phyloP scores from a whole-genome alignment of 2,888 invertebrate species.

The Anarsia innoxiella region DNA sequence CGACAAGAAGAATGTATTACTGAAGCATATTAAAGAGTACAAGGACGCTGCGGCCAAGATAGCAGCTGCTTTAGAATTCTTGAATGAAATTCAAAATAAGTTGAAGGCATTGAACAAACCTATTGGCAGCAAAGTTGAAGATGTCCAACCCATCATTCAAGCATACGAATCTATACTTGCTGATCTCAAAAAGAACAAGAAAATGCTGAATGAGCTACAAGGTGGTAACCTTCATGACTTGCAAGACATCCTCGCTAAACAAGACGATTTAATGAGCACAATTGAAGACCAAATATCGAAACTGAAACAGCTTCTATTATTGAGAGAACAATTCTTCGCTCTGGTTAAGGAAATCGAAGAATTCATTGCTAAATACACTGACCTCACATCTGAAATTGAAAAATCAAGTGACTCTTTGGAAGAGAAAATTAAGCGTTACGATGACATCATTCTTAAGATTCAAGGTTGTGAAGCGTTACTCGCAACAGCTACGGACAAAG shows the following conservation, averaged over 20 bases:
- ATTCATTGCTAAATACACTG: conserved; percentile 90
- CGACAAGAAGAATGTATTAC: conserved; percentile 82
- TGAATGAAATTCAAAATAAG: conserved; percentile 88
- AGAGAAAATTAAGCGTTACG: conserved; percentile 91
- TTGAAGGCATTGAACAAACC: conserved; percentile 89
- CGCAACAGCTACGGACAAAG: conserved; percentile 92
- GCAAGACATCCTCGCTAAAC: conserved; percentile 84
- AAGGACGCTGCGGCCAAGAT: conserved; percentile 87
- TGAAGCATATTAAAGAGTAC: conserved; percentile 86
- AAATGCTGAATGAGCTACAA: conserved; percentile 85
- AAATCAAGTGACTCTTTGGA: conserved; percentile 87
- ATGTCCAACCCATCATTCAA: conserved; percentile 87
- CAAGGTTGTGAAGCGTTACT: conserved; percentile 93
- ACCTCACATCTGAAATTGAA: conserved; percentile 89
- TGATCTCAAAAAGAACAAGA: conserved; percentile 85
- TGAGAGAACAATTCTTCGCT: conserved; percentile 92
- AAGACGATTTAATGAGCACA: conserved; percentile 88
- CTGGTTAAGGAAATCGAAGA: conserved; percentile 90
- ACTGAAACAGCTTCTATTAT: conserved; percentile 83
- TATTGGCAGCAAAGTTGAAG: conserved; percentile 90
- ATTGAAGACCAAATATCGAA: conserved; percentile 91
- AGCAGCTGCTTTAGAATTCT: conserved; percentile 85
- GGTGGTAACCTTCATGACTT: conserved; percentile 85
- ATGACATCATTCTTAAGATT: conserved; percentile 88
- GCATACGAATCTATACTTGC: conserved; percentile 86